Evolutionary conservation across 2,113 vertebrate species (phyloP), one percentile per base, ranked within the genome.

Genomic region (Zosterops lateralis): DNA sequence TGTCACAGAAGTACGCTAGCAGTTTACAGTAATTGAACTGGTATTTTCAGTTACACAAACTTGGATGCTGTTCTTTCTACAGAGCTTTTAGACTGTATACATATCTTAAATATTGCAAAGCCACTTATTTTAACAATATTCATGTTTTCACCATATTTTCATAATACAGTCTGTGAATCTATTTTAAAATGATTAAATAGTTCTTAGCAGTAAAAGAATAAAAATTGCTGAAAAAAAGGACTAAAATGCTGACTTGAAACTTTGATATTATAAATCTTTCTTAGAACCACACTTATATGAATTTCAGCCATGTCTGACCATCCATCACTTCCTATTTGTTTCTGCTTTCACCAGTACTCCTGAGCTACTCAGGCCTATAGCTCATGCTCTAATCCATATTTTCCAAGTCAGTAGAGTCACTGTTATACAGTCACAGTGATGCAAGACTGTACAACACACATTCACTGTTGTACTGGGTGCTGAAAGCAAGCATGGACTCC

Each of bases 171-270:
- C 48, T 65, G 57, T 73, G 73, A 96, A 78, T 36, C 80, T 75
- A 75, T n/a, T 94, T 81, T 50, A 84, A 94, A 89, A 81, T 54
- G 2, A 91, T 76, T 67, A 93, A 84, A 66, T 87, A 93, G 67
- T 75, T 87, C 71, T 79, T 76, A 82, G 50, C 50, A 82, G 26
- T 44, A 66, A 76, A 80, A 91, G 50, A 82, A 94, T 15, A 29
- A 82, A 87, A 82, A 73, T 12, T 31, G 10, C 14, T 81, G 29
- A 31, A 74, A 53, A 32, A 34, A 74, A 28, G 17, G n/a, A 53
- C 29, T 31, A 25, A 74, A 75, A 61, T 0, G 1, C 58, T 83
- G 38, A 79, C 48, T 80, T 75, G 70, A 74, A 87, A 80, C 10
- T 29, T 31, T n/a, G 17, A 25, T 47, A 79, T 48, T 67, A 44